A percentile compares a stretch with the other conserved stretches of the same genome.
phyloP scores from a whole-genome alignment of 2,113 vertebrate species.

The Montifringilla adamsi region DNA sequence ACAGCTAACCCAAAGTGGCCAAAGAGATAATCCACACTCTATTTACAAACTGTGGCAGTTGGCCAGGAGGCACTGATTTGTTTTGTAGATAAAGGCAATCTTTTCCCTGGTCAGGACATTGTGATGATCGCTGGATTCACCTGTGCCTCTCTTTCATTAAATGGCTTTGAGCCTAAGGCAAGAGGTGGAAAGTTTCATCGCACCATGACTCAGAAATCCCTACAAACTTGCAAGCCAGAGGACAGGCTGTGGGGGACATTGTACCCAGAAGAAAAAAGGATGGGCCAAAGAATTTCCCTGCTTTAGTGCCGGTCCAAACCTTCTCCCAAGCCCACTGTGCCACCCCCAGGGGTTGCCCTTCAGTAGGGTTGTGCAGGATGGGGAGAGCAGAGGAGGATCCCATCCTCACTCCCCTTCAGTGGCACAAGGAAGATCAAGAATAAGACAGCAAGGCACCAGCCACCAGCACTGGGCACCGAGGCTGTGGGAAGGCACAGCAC shows the following conservation, averaged over 20 bases:
- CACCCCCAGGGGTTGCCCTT: neutral
- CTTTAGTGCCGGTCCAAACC: neutral
- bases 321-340: neutral
- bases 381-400: neutral
- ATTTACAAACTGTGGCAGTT: neutral
- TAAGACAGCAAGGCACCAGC: neutral
- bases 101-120: neutral
- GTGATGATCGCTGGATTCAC: neutral
- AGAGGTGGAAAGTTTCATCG: neutral
- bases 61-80: neutral
- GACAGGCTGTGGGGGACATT: neutral
- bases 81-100: neutral
- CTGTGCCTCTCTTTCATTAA: neutral
- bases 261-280: neutral
- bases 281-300: neutral
- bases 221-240: neutral
- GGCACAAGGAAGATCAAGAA: neutral
- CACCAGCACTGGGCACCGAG: accelerated
- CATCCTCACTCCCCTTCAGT: accelerated
- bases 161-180: neutral
- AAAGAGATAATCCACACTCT: neutral
- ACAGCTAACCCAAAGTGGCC: neutral
- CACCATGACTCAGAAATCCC: neutral
- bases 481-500: neutral
- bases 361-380: neutral